Conservation (phyloP, 2,797 vertebrate genomes). For the Acomys russatus region DNA sequence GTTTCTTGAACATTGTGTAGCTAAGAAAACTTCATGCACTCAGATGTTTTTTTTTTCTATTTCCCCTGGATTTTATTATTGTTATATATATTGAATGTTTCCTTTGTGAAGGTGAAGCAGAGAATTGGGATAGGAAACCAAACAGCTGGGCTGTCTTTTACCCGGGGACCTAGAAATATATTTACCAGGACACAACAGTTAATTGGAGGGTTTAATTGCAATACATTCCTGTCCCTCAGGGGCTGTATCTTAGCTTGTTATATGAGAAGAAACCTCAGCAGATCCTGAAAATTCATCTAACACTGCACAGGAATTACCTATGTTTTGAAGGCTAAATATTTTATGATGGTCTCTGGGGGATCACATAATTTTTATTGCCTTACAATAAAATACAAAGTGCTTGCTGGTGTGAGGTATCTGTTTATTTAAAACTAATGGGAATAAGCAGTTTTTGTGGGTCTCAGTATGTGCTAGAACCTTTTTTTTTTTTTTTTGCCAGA, state of each 20-base stretch:
- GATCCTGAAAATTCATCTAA: constrained; percentile 60
- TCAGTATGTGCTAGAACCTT: background rate
- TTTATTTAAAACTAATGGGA: constrained; percentile 70
- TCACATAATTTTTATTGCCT: constrained; percentile 72
- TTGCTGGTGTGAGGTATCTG: constrained; percentile 42
- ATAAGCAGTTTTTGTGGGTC: constrained; percentile 25
- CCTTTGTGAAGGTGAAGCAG: constrained; percentile 70
- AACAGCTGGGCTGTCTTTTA: constrained; percentile 68
- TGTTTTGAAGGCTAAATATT: constrained; percentile 73
- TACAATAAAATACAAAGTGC: constrained; percentile 56
- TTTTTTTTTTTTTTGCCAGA: background rate
- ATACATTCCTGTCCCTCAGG: constrained; percentile 48
- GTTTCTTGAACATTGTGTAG: constrained; percentile 46
- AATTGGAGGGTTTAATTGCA: constrained; percentile 69
- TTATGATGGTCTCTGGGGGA: constrained; percentile 45
- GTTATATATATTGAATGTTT: constrained; percentile 56
- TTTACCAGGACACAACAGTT: constrained; percentile 49
- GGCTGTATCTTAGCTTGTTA: constrained; percentile 59
- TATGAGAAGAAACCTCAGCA: constrained; percentile 47
- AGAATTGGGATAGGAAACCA: constrained; percentile 66
- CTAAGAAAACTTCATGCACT: background rate
- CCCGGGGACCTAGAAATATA: constrained; percentile 65
- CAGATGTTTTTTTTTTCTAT: background rate
- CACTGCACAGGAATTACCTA: background rate
- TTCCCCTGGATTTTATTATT: constrained; percentile 32